Percentiles rank a stretch among this genome's conserved stretches.
Conservation (phyloP, 2,888 invertebrate species). For the Alloplasta piceator region DNA sequence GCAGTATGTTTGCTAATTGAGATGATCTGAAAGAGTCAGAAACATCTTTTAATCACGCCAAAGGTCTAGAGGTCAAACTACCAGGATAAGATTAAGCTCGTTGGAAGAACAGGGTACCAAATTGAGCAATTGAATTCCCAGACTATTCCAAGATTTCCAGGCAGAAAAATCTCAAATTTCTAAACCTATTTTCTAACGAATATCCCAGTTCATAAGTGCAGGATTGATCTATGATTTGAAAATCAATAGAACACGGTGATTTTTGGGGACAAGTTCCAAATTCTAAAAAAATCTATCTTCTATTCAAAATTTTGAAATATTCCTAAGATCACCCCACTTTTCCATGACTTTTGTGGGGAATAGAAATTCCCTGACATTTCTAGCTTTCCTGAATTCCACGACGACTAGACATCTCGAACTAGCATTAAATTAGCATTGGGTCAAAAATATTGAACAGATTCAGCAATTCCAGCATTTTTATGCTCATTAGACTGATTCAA, state of each 20-base stretch:
- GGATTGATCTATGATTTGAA: too few relatives aligned
- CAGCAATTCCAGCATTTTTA: neutral
- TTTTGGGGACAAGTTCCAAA: too few relatives aligned
- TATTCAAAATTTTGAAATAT: neutral
- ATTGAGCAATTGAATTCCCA: too few relatives aligned
- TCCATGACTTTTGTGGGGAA: neutral
- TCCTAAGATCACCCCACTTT: neutral
- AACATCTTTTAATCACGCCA: constrained; percentile 3
- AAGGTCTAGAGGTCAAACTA: neutral
- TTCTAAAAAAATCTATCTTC: neutral
- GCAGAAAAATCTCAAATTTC: too few relatives aligned
- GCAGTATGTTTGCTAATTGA: constrained; percentile 7
- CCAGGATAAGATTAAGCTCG: too few relatives aligned
- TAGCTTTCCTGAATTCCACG: neutral
- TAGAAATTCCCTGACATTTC: too few relatives aligned
- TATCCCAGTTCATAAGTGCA: too few relatives aligned
- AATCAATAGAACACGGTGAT: too few relatives aligned
- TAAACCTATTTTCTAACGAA: too few relatives aligned
- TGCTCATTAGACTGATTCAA: too few relatives aligned
- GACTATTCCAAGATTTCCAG: too few relatives aligned
- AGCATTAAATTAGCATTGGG: neutral
- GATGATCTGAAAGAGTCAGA: constrained; percentile 19
- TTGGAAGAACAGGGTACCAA: too few relatives aligned
- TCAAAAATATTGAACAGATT: neutral
- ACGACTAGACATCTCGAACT: neutral